Evolutionary conservation across 2,888 invertebrate species (phyloP), one percentile per base, ranked within the genome.

Genomic region (Electrophaes corylata): DNA sequence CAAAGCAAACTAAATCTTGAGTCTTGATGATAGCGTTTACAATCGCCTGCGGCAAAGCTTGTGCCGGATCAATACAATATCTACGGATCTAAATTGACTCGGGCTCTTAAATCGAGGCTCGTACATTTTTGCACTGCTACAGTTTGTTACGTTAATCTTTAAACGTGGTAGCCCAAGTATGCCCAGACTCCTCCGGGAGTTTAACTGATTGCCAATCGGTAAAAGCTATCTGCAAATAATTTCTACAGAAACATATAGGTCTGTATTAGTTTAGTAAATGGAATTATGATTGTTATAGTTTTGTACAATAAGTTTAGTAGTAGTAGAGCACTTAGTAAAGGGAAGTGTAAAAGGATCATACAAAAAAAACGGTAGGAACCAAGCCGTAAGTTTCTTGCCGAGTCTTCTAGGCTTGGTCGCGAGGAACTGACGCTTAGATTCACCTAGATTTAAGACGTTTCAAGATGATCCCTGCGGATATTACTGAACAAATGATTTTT

Each of bases 81-180:
- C 78, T 70, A 55, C 60, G 64, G 66, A 73, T 73, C 72, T 77
- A 76, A 80, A 80, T 78, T 72, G 76, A 73, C 65, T 72, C 57
- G 64, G 68, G 67, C 65, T 75, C 64, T 74, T 74, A 74, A 71
- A 79, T 73, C 67, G 74, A 67, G 47, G 44, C 50, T 46, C 60
- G 67, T 70, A 72, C 67, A 73, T 72, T 76, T 67, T 69, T 70
- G 62, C 67, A 62, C 59, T 60, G 63, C 41, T 57, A 61, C 54
- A 71, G 69, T 74, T 71, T 65, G 73, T 70, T 63, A 69, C 64
- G 62, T 72, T 75, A 73, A 76, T 76, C 68, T 73, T 69, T 60
- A 56, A 60, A 44, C 50, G 59, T 46, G 54, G 60, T 55, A 51
- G 51, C 47, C 60, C 63, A 53, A 70, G 66, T 67, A 64, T 57